Evolutionary conservation across 2,113 vertebrate species (phyloP).

Genomic region (Hippolais icterina): DNA sequence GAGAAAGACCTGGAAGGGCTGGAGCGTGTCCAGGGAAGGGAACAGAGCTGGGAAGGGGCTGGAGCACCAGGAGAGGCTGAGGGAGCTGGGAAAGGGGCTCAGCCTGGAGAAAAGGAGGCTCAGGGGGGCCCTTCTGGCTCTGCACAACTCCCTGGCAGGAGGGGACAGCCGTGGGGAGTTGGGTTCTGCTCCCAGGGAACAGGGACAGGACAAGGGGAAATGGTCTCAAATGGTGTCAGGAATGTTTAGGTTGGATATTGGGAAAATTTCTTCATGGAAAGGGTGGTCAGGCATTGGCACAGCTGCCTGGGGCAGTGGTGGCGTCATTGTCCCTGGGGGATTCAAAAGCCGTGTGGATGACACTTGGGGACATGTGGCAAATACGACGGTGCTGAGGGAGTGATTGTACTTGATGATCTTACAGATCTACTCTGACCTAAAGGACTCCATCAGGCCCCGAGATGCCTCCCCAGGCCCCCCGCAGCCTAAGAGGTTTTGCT

Average conservation of each 20-base stretch:
- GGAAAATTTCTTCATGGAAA: accelerated
- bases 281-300: background rate
- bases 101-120: background rate
- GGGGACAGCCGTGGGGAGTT: accelerated
- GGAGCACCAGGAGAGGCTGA: background rate
- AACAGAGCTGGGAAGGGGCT: background rate
- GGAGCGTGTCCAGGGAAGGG: accelerated
- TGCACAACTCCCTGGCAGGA: background rate
- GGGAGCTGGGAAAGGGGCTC: background rate
- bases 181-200: background rate
- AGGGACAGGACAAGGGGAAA: background rate
- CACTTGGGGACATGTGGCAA: accelerated
- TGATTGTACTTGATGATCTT: background rate
- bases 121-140: background rate
- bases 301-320: background rate
- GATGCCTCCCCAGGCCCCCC: background rate
- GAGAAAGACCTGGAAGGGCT: accelerated
- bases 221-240: accelerated
- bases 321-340: background rate
- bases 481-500: background rate
- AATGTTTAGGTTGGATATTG: accelerated
- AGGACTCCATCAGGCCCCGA: background rate
- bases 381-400: background rate
- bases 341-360: background rate
- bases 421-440: background rate